These are phyloP conservation scores for Chalcis sispes DNA, from an alignment of 2,888 invertebrate genomes.

Conservation along the genomic window DNA sequence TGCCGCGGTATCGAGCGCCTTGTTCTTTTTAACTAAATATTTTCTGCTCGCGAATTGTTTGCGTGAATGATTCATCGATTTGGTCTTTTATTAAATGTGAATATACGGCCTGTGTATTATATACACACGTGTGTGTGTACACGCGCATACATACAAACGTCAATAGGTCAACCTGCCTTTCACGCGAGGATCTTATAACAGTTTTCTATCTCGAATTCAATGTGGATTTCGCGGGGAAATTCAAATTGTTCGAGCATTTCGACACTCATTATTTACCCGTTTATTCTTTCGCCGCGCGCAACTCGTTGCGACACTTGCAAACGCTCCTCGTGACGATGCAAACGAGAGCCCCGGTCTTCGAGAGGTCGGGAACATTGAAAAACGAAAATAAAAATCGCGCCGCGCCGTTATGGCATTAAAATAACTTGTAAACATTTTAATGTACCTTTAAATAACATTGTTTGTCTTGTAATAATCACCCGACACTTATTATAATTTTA, in stretches of 20 bases:
- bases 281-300: slow-evolving; percentile 6
- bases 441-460: slow-evolving; percentile 15
- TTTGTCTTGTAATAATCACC: background rate
- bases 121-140: background rate
- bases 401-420: background rate
- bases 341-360: slow-evolving; percentile 14
- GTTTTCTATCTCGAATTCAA: slow-evolving; percentile 41
- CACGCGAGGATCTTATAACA: slow-evolving; percentile 43
- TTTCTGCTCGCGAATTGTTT: slow-evolving; percentile 13
- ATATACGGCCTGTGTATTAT: slow-evolving; percentile 9
- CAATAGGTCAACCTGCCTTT: slow-evolving; percentile 46
- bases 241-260: slow-evolving; percentile 46
- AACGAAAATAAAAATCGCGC: too few species aligned
- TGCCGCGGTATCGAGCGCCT: slow-evolving; percentile 31
- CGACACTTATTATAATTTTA: background rate
- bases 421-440: slow-evolving; percentile 15
- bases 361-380: background rate
- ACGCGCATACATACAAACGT: background rate
- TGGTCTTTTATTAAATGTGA: slow-evolving; percentile 45
- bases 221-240: slow-evolving; percentile 43
- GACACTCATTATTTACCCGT: slow-evolving; percentile 36
- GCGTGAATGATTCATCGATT: slow-evolving; percentile 47
- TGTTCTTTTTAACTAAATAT: slow-evolving; percentile 37
- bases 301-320: slow-evolving; percentile 37
- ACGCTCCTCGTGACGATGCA: slow-evolving; percentile 21